Evolutionary conservation across 30 jellyfish, hydroid and myxozoan genomes (phyloP).

Genomic region (Clytia hemisphaerica): DNA sequence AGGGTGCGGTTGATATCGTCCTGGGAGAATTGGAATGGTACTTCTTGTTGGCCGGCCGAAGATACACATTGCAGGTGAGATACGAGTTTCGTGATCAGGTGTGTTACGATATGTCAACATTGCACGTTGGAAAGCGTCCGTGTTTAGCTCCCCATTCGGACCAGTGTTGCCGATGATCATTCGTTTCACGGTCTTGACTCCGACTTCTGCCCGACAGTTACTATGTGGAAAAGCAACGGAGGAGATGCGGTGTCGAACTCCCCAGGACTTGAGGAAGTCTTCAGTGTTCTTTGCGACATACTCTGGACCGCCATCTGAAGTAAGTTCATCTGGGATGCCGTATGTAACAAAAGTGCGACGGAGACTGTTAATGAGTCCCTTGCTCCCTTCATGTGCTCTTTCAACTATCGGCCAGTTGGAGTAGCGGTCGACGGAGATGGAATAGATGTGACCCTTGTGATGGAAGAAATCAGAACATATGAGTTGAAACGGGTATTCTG

Average conservation of each 20-base stretch:
- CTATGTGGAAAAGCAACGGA: constrained; percentile 3
- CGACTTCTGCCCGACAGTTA: constrained; percentile 12
- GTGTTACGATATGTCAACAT: too few relatives aligned
- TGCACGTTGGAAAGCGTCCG: too few relatives aligned
- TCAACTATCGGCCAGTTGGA: constrained; percentile 1
- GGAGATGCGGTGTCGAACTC: not conserved
- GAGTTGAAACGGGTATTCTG: constrained; percentile 17
- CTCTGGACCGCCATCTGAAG: constrained; percentile 3
- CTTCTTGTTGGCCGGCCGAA: too few relatives aligned
- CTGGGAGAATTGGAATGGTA: too few relatives aligned
- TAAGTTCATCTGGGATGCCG: not conserved
- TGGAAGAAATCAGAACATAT: constrained; percentile 13
- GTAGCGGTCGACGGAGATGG: not conserved
- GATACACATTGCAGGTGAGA: too few relatives aligned
- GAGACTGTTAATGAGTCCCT: not conserved
- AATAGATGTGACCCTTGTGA: constrained; percentile 16
- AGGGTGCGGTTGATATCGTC: too few relatives aligned
- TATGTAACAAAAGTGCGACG: not conserved
- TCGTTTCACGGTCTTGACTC: constrained; percentile 20
- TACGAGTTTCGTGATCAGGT: too few relatives aligned
- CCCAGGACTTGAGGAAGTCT: not conserved
- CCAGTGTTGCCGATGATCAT: too few relatives aligned
- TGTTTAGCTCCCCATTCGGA: too few relatives aligned
- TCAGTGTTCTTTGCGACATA: not conserved
- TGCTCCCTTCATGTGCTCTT: not conserved